Evolutionary conservation across 2,888 invertebrate species (phyloP).

Genomic region (Drosophila greeni): DNA sequence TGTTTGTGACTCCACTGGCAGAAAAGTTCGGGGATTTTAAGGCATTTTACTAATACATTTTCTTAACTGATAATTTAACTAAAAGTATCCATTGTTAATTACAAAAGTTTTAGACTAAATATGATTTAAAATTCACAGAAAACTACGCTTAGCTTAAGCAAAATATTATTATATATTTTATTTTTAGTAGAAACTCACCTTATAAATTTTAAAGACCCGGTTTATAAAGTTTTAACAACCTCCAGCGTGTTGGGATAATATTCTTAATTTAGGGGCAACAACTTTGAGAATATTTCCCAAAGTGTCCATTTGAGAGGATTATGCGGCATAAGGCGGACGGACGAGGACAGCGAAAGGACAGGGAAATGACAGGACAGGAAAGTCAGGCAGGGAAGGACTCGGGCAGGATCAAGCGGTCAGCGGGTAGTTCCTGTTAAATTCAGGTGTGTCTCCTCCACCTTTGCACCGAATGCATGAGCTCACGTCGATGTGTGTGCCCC

Average conservation of each 20-base stretch:
- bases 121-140: no score
- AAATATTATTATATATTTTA: not conserved
- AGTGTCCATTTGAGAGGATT: conserved; percentile 54
- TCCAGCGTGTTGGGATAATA: no score
- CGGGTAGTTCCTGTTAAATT: conserved; percentile 50
- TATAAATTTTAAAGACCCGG: not conserved
- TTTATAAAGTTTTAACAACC: not conserved
- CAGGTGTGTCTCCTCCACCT: conserved; percentile 43
- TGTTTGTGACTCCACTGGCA: conserved; percentile 3
- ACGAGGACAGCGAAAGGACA: conserved; percentile 33
- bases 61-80: not conserved
- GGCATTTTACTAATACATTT: not conserved
- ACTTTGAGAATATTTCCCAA: not conserved
- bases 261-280: not conserved
- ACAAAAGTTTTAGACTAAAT: not conserved
- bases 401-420: conserved; percentile 62
- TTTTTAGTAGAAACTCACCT: no score
- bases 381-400: conserved; percentile 20
- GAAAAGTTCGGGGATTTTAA: not conserved
- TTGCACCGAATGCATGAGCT: conserved; percentile 37
- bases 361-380: conserved; percentile 21
- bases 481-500: conserved; percentile 30
- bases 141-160: not conserved
- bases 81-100: not conserved
- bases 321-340: conserved; percentile 59